These are phyloP conservation scores for Portunus trituberculatus DNA, from an alignment of 1,140 invertebrate genomes.

Conservation along the genomic window DNA sequence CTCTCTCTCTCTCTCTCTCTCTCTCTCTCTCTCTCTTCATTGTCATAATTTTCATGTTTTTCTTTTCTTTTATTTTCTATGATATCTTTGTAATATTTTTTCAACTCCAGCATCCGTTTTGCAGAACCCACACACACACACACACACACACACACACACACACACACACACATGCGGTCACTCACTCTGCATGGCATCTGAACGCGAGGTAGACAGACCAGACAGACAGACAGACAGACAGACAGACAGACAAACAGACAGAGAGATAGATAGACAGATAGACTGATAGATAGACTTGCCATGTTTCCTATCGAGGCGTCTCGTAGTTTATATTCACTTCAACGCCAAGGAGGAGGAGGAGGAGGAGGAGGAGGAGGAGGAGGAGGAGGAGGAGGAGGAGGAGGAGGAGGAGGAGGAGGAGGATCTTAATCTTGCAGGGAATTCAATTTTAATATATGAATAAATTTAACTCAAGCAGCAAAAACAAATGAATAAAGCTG, in stretches of 20 bases:
- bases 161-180: too few relatives aligned
- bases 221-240: not conserved
- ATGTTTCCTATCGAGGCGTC: slow-evolving; percentile 39
- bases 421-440: not conserved
- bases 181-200: too few relatives aligned
- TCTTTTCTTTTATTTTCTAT: too few relatives aligned
- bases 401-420: slow-evolving; percentile 28
- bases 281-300: not conserved
- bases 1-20: not conserved
- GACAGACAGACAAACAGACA: not conserved
- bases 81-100: too few relatives aligned
- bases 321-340: not conserved
- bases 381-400: not conserved
- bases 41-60: too few relatives aligned
- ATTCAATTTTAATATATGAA: too few relatives aligned
- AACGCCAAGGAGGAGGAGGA: slow-evolving; percentile 54
- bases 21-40: not conserved
- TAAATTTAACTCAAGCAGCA: too few relatives aligned
- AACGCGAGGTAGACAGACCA: not conserved
- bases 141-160: too few relatives aligned
- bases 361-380: not conserved
- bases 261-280: not conserved
- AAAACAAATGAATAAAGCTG: too few relatives aligned
- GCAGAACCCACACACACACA: too few relatives aligned
- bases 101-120: not conserved